phyloP scores from a whole-genome alignment of 2,797 vertebrate species.

The Lepus oiostolus region DNA sequence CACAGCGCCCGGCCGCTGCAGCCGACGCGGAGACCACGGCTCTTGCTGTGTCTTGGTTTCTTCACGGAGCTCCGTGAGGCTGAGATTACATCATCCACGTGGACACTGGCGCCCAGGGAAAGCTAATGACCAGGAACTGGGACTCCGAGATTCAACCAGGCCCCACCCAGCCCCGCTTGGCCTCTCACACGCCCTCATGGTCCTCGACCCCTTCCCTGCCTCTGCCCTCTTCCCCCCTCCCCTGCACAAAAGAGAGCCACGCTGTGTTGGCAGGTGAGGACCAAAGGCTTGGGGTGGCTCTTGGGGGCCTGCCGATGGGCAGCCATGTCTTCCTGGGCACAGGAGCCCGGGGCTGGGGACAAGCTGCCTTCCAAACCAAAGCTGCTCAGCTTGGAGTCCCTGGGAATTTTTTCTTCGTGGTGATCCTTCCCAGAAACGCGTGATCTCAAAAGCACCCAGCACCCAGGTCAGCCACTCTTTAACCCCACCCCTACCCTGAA shows the following conservation, averaged over 20 bases:
- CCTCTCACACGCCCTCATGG: background rate
- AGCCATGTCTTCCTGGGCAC: background rate
- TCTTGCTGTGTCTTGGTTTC: background rate
- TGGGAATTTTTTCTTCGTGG: slow-evolving; percentile 76
- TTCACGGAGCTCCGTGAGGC: background rate
- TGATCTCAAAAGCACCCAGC: slow-evolving; percentile 65
- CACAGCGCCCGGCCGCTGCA: too few relatives aligned
- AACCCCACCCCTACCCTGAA: background rate
- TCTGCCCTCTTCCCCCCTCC: background rate
- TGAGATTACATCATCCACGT: rapidly evolving
- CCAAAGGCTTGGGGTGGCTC: background rate
- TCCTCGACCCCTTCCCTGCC: too few relatives aligned
- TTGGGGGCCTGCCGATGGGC: background rate
- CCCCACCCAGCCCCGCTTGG: background rate
- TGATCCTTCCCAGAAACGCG: slow-evolving; percentile 28
- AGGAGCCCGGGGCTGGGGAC: background rate
- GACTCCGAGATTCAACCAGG: background rate
- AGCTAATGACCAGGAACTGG: too few relatives aligned
- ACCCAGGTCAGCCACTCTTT: background rate
- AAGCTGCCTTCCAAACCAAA: background rate
- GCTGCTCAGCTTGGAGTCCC: background rate
- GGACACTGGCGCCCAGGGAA: background rate
- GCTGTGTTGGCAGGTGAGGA: background rate
- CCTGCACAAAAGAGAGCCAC: background rate
- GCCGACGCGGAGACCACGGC: too few relatives aligned